Base-by-base conservation (phyloP, 2,113 vertebrate species). In the Halcyon malimbica region DNA sequence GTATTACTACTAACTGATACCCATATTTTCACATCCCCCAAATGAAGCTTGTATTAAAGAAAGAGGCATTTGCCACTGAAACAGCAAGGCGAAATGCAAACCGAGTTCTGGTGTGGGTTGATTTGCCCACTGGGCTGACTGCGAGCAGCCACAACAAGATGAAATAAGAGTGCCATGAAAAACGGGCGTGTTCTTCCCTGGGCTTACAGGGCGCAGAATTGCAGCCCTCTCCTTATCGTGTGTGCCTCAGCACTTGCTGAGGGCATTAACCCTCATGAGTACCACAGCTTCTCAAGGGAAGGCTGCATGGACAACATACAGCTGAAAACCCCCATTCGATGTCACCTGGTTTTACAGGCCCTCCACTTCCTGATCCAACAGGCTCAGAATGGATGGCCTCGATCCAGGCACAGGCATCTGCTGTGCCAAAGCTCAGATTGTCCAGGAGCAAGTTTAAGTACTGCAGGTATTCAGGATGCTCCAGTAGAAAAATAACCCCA, bases 221-320 rank as follows among this genome's bases (percentile, higher is more conserved):
- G 65, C 48, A 83, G 65, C 19, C n/a, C 69, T 56, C 31, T 63
- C 42, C 37, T 68, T 1, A 1, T 7, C 13, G 23, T 8, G 0
- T 4, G 2, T 29, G 25, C n/a, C 65, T 53, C 63, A 56, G 57
- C 35, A 11, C 23, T 57, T 5, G 0, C 74, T 41, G 53, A 31
- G 19, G 26, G 5, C 28, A 57, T 14, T 31, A 60, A 65, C 9
- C 20, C 35, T 42, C n/a, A 8, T 0, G 0, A 69, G 39, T 11
- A 39, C 16, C 3, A 3, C 25, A 26, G 41, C 16, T 81, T 29
- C 48, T 57, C 0, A 0, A 82, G 59, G 37, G 80, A 85, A 42
- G 41, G 13, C 18, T 20, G 10, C 18, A 18, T 54, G 35, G 51
- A 18, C 56, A 68, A 23, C 8, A 11, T 31, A 15, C 4, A 6